Evolutionary conservation across 2,888 invertebrate species (phyloP), one percentile per base, ranked within the genome.

Genomic region (Diplolepis rosae): DNA sequence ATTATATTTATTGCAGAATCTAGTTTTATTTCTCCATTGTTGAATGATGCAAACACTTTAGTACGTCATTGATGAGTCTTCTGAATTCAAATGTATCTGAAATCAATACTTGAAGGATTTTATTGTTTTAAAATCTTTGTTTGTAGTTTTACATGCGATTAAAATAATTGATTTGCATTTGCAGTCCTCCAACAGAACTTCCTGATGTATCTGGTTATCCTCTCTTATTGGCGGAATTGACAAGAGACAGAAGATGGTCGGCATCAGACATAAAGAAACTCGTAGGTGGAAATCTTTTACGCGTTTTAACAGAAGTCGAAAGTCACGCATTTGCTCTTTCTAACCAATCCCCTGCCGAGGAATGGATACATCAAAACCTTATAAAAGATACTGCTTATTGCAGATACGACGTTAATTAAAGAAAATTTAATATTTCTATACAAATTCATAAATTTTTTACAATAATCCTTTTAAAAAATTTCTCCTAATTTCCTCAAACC

Each of bases 201-300:
- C 91, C 91, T 56, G 91, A 92, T 78, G 91, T 91, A 15, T 91
- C 91, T 48, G 90, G 89, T 72, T 93, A 93, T 82, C 92, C 93
- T 0, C 88, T 91, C 24, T 85, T 93, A 22, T 87, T 93, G 74
- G 92, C 92, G 4, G 93, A 93, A 82, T 81, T 93, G 65, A 90
- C 92, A 0, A 87, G 91, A 28, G 91, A 91, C 79, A 87, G 92
- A n/a, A 89, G 90, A 56, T 92, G 92, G 92, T 91, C 91, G 0
- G 90, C 90, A 74, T 90, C 91, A 1, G 91, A 92, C 50, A 90
- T 92, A 51, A 91, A 92, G 82, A 92, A 92, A 80, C 83, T 92
- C 28, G 91, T 92, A 18, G 92, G 92, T 3, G 91, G 91, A 7
- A 92, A 92, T 86, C 89, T 92, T 51, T 88, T 92, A 71, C 85